Evolutionary conservation across 2,797 vertebrate species (phyloP).

Genomic region (Jordanella pulchra): DNA sequence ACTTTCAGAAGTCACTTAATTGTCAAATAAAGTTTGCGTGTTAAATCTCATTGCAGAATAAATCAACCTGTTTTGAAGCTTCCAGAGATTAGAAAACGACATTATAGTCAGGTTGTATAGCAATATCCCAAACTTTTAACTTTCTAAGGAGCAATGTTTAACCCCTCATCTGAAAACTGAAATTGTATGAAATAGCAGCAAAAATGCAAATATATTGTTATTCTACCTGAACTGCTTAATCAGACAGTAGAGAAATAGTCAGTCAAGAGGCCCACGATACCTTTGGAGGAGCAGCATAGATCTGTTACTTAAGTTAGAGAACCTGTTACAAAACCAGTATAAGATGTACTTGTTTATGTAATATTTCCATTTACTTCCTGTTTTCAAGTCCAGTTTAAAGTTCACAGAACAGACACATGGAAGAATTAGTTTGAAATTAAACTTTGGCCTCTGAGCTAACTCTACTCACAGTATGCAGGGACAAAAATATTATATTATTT

Average conservation of each 20-base stretch:
- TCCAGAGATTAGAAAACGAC: not conserved
- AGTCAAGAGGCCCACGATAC: not conserved
- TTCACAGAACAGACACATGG: not conserved
- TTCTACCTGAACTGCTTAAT: not conserved
- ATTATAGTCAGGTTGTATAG: not conserved
- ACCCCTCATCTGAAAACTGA: not conserved
- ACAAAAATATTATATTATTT: no score
- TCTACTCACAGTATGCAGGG: no score
- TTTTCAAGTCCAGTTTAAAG: not conserved
- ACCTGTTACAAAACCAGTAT: not conserved
- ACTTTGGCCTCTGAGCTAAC: not conserved
- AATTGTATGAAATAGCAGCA: not conserved
- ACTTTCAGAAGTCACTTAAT: not conserved
- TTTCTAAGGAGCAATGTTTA: not conserved
- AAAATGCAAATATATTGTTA: not conserved
- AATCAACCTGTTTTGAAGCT: not conserved
- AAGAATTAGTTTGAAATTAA: not conserved
- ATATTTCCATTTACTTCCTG: not conserved
- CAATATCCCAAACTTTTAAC: not conserved
- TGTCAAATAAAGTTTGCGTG: not conserved
- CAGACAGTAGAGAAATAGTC: not conserved
- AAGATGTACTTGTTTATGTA: not conserved
- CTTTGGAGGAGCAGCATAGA: not conserved
- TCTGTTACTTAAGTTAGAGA: not conserved
- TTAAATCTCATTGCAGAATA: not conserved